Conservation (phyloP, 2,797 vertebrate species). For the Myotis daubentonii region DNA sequence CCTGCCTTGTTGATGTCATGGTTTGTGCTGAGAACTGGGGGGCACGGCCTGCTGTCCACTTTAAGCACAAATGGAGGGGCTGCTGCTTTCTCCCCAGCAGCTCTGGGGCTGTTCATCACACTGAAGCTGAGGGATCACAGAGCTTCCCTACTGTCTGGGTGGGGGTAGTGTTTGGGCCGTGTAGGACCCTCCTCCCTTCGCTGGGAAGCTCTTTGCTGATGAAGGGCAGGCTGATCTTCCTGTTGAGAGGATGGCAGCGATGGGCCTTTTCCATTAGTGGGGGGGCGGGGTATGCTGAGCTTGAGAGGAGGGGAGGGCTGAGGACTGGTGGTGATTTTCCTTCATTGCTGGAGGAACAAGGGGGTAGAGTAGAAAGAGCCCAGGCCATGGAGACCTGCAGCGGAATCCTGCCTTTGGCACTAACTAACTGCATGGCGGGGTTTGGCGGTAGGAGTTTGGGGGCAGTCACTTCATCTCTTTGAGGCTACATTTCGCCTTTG, state of each 20-base stretch:
- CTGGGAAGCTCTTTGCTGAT: neutral
- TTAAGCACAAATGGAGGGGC: neutral
- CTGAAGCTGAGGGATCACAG: too few relatives aligned
- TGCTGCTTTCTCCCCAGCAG: neutral
- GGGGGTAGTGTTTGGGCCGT: neutral
- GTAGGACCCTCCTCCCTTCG: neutral
- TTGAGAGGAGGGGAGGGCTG: neutral
- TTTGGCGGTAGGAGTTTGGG: too few relatives aligned
- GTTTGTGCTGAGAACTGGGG: neutral
- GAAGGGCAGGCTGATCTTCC: neutral
- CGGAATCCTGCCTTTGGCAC: neutral
- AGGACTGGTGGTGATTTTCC: neutral
- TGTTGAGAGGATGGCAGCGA: neutral
- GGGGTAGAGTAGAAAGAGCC: neutral
- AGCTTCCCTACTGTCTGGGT: neutral
- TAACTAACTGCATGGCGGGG: neutral
- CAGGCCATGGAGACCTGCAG: neutral
- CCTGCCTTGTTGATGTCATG: neutral
- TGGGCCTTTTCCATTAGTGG: neutral
- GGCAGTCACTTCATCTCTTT: neutral
- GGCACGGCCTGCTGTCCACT: neutral
- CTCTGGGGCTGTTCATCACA: neutral
- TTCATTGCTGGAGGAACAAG: neutral
- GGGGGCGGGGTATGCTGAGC: neutral
- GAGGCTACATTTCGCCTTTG: neutral